Evolutionary conservation across 2,888 invertebrate genomes (phyloP), one percentile per base, ranked within the genome.

Genomic region (Nomada hirtipes): DNA sequence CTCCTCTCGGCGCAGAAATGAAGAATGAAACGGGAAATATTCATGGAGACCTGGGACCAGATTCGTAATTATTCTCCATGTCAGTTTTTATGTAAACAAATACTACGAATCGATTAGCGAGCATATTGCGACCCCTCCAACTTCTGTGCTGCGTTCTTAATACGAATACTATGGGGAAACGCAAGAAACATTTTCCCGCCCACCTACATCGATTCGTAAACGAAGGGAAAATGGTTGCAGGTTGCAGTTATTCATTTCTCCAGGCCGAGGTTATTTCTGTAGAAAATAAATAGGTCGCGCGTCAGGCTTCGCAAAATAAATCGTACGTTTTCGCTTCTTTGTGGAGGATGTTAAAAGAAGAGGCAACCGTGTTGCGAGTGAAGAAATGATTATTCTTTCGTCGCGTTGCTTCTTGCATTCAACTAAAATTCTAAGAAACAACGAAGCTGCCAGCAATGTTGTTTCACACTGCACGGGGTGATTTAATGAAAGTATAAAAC

Each of bases 31-130:
- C 36, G 36, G 4, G 36, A 36, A 36, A 36, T 36, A 36, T 36
- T 36, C 36, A 36, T 2, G 18, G 7, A 52, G 59, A 65, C 63
- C 59, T 60, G 29, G 53, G 10, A 70, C 23, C 53, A 64, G 57
- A 44, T 55, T 69, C 29, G 59, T 23, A 60, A n/a, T 23, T 26
- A 26, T 29, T 76, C 57, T 18, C 47, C 44, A 13, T 50, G 20
- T 61, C 53, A 11, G 15, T 63, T 79, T 86, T 82, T 82, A 50
- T 59, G 26, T 61, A 65, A 13, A 63, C 53, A 74, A 73, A 64
- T 71, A 36, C 36, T 36, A n/a, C 23, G 15, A 3, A 71, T 64
- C 29, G 53, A 72, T 57, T 42, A 57, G 11, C 67, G 18, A 68
- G 36, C 44, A 23, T 42, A 15, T 15, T 29, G 10, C 1, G 36